phyloP scores from a whole-genome alignment of 2,797 vertebrate genomes.

The Picus viridis region DNA sequence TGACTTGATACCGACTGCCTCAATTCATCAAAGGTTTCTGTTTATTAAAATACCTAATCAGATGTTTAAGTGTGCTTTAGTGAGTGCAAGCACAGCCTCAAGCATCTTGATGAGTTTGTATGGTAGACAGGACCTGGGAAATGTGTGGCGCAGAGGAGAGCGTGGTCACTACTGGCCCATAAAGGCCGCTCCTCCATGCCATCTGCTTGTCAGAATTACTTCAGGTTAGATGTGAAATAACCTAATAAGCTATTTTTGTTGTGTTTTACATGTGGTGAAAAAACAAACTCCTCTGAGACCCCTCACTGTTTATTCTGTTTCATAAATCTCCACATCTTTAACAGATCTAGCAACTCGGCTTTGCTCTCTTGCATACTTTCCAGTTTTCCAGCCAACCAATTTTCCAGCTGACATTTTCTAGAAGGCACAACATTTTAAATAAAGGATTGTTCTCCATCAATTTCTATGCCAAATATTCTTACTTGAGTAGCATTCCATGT shows the following conservation, averaged over 20 bases:
- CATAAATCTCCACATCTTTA: background rate
- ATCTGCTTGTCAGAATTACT: background rate
- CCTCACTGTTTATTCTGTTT: background rate
- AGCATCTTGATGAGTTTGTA: background rate
- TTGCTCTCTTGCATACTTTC: background rate
- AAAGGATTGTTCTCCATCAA: background rate
- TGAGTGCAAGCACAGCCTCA: background rate
- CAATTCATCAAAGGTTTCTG: background rate
- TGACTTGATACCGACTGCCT: background rate
- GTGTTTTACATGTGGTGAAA: background rate
- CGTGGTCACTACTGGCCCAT: background rate
- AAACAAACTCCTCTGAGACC: background rate
- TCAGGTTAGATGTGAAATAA: background rate
- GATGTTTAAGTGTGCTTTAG: background rate
- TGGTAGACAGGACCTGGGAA: background rate
- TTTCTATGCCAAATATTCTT: background rate
- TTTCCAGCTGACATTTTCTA: conserved; percentile 24
- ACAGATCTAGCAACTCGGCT: background rate
- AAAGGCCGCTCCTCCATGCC: background rate
- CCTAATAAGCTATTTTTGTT: background rate
- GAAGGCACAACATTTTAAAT: background rate
- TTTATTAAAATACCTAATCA: background rate
- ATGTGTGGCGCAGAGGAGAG: background rate
- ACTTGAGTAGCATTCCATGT: background rate
- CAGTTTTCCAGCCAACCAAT: background rate